These are phyloP conservation scores for Hemibagrus guttatus DNA, from an alignment of 2,797 vertebrate species.

Conservation along the genomic window DNA sequence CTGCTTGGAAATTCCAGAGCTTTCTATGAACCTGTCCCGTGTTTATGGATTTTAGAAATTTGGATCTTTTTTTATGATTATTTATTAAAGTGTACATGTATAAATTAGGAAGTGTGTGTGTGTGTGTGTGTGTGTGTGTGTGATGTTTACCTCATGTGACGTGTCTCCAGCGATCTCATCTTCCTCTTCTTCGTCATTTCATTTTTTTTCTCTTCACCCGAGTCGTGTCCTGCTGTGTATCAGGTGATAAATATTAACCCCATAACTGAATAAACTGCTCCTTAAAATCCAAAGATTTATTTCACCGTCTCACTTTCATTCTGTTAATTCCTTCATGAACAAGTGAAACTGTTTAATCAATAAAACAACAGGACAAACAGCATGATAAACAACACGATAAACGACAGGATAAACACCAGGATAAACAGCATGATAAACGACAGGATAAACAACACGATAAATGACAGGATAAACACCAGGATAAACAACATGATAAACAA, in stretches of 20 bases:
- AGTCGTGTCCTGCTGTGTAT: neutral
- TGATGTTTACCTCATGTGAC: neutral
- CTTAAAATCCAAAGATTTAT: neutral
- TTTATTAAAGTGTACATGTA: constrained; percentile 87
- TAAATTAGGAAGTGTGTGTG: constrained; percentile 88
- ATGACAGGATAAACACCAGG: too few species aligned
- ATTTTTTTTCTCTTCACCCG: neutral
- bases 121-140: constrained; percentile 3
- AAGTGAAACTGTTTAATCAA: neutral
- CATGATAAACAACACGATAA: too few species aligned
- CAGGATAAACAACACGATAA: too few species aligned
- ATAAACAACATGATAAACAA: too few species aligned
- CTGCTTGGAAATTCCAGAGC: constrained; percentile 85
- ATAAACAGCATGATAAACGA: too few species aligned
- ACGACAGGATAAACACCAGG: too few species aligned
- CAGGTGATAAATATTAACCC: neutral
- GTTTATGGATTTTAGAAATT: constrained; percentile 79
- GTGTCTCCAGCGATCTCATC: neutral
- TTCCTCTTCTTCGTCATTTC: neutral
- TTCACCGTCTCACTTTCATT: neutral
- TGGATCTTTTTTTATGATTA: constrained; percentile 77
- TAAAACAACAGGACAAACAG: too few species aligned
- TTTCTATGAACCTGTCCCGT: constrained; percentile 84
- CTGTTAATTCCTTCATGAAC: neutral
- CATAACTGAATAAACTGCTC: neutral